A percentile compares a stretch with the other conserved stretches of the same genome.
Evolutionary conservation across 2,113 vertebrate species (phyloP).

Genomic region (Heteronetta atricapilla): DNA sequence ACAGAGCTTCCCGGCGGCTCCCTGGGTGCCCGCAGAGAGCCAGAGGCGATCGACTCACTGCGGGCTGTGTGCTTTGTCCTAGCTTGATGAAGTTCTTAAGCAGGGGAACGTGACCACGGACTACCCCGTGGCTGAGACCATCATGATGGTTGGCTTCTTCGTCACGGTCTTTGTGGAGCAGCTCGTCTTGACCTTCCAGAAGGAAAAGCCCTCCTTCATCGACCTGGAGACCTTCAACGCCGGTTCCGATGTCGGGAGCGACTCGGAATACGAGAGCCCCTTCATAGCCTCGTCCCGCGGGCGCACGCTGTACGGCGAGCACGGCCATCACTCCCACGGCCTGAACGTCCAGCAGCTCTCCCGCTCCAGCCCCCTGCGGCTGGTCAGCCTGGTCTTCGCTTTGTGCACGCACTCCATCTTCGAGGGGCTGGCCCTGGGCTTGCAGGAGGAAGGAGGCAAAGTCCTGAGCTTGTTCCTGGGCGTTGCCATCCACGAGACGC

Average conservation of each 20-base stretch:
- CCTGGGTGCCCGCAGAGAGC: background rate
- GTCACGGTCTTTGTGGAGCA: constrained; percentile 91
- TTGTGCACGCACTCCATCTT: constrained; percentile 89
- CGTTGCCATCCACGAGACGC: constrained; percentile 87
- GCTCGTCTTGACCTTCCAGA: constrained; percentile 86
- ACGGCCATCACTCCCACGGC: constrained; percentile 45
- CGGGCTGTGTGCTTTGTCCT: background rate
- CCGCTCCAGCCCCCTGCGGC: constrained; percentile 79
- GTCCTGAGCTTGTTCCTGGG: constrained; percentile 86
- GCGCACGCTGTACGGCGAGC: background rate
- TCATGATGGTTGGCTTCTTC: constrained; percentile 92
- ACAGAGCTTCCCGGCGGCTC: too few species aligned
- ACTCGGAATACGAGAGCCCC: constrained; percentile 92
- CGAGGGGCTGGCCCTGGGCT: constrained; percentile 89
- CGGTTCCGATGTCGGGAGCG: constrained; percentile 87
- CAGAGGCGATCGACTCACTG: accelerated
- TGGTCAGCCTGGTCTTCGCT: constrained; percentile 86
- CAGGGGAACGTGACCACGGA: constrained; percentile 78
- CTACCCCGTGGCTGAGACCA: constrained; percentile 91
- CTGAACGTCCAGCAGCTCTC: constrained; percentile 76
- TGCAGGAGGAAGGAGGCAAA: constrained; percentile 86
- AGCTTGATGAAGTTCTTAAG: constrained; percentile 83
- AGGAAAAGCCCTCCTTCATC: constrained; percentile 90
- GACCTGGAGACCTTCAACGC: constrained; percentile 94
- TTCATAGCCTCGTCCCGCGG: constrained; percentile 74